Percentiles rank a stretch among this genome's conserved stretches.
These are phyloP conservation scores for Rhyacophila brunnea DNA, from an alignment of 1,140 invertebrate genomes.

Conservation along the genomic window DNA sequence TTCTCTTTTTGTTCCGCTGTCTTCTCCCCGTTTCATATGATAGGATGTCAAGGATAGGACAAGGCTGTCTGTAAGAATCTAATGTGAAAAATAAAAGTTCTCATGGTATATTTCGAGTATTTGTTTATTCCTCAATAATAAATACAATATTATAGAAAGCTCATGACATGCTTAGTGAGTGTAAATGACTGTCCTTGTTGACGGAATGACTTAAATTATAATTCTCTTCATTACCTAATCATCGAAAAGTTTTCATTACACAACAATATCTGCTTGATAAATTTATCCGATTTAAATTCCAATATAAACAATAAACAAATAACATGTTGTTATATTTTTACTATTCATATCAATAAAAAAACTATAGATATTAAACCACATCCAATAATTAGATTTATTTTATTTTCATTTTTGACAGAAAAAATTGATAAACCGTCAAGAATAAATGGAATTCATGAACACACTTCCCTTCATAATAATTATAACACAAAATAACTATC, in stretches of 20 bases:
- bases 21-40: too few species aligned
- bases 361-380: not conserved
- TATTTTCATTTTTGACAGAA: not conserved
- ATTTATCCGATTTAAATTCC: not conserved
- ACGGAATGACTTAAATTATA: constrained; percentile 8
- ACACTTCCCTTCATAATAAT: not conserved
- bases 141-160: constrained; percentile 34
- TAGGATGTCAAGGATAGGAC: too few species aligned
- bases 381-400: not conserved
- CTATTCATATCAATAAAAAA: not conserved
- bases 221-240: constrained; percentile 2
- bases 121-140: constrained; percentile 29
- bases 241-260: not conserved
- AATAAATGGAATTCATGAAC: not conserved
- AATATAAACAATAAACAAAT: constrained; percentile 1
- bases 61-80: too few species aligned
- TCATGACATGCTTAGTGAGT: constrained; percentile 29
- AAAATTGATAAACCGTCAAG: not conserved
- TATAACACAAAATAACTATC: not conserved
- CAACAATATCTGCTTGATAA: not conserved
- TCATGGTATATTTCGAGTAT: constrained; percentile 14
- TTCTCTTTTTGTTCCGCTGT: too few species aligned
- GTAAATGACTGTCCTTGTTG: not conserved
- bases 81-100: constrained; percentile 14
- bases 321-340: not conserved